A percentile compares a stretch with the other conserved stretches of the same genome.
phyloP scores from a whole-genome alignment of 2,797 vertebrate species.

The Myotis planiceps region DNA sequence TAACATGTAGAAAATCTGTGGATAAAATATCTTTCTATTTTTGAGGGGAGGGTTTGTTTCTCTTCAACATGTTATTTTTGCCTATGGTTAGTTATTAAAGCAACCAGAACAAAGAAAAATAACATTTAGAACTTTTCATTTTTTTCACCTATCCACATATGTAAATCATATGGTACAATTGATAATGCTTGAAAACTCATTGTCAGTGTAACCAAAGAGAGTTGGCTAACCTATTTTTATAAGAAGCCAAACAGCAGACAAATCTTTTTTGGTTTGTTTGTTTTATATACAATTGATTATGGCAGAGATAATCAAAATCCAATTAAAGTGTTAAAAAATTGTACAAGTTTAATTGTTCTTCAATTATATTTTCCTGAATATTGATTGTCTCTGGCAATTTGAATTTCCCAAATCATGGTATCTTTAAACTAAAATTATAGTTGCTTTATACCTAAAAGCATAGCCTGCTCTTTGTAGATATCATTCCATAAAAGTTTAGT shows the following conservation, averaged over 20 bases:
- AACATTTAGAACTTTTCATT: neutral
- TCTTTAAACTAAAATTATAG: neutral
- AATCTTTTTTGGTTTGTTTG: neutral
- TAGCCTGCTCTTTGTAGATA: neutral
- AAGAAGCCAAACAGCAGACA: neutral
- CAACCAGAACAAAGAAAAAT: neutral
- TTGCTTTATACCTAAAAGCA: neutral
- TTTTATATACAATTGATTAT: neutral
- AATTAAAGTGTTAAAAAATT: neutral
- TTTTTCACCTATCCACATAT: neutral
- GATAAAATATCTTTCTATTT: neutral
- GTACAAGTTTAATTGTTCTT: neutral
- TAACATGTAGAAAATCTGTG: neutral
- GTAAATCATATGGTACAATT: neutral
- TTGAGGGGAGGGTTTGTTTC: neutral
- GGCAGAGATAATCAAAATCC: neutral
- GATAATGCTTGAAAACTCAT: neutral
- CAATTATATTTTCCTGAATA: neutral
- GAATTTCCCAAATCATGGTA: neutral
- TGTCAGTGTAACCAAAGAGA: neutral
- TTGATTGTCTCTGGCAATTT: neutral
- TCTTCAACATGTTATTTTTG: neutral
- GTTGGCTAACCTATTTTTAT: neutral
- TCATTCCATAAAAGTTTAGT: neutral
- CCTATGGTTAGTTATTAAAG: neutral